phyloP scores from a whole-genome alignment of 2,888 invertebrate genomes.

The Lobophora halterata region DNA sequence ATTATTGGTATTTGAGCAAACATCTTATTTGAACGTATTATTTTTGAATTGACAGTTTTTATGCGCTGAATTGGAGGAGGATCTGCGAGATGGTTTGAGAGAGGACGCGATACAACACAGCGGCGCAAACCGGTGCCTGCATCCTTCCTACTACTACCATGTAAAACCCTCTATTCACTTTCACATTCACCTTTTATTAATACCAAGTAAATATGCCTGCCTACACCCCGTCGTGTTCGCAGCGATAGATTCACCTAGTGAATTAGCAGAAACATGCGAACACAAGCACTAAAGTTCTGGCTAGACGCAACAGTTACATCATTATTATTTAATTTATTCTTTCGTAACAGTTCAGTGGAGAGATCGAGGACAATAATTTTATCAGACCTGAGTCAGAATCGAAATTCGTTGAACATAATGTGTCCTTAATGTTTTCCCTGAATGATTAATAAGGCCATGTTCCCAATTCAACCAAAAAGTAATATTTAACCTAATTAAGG shows the following conservation, averaged over 20 bases:
- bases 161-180: conserved; percentile 46
- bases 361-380: conserved; percentile 35
- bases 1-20: too few species aligned
- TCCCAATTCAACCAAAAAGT: conserved; percentile 7
- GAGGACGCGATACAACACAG: conserved; percentile 51
- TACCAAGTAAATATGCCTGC: conserved; percentile 27
- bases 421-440: conserved; percentile 25
- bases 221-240: conserved; percentile 12
- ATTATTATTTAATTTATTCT: conserved; percentile 38
- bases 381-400: conserved; percentile 33
- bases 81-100: conserved; percentile 48
- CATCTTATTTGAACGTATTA: conserved; percentile 14
- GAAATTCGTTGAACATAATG: conserved; percentile 21
- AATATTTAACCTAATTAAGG: not conserved
- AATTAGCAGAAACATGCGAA: conserved; percentile 47
- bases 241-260: conserved; percentile 24
- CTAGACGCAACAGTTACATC: conserved; percentile 38
- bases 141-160: conserved; percentile 72
- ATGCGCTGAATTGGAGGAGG: conserved; percentile 61
- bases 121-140: conserved; percentile 58
- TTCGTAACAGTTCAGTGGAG: conserved; percentile 34
- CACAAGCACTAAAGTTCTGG: conserved; percentile 36
- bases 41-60: conserved; percentile 52
- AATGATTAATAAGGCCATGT: conserved; percentile 14
- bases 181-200: conserved; percentile 34